Evolutionary conservation across 2,113 vertebrate genomes (phyloP).

Genomic region (Mustela lutreola): DNA sequence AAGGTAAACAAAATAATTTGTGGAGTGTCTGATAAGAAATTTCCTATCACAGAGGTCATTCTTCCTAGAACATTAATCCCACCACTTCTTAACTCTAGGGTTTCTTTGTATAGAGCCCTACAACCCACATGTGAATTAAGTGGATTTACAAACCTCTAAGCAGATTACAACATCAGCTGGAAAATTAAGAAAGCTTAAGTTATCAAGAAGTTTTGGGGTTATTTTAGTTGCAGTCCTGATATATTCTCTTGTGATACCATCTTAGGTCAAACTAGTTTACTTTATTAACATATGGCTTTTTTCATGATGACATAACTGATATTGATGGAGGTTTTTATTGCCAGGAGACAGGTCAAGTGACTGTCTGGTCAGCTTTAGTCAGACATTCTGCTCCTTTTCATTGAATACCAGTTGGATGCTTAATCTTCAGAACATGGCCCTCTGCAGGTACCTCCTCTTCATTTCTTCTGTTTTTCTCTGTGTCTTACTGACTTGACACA

Average conservation of each 20-base stretch:
- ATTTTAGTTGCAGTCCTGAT: not conserved
- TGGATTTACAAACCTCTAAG: not conserved
- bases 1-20: conserved; percentile 28
- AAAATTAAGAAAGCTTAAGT: not conserved
- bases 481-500: not conserved
- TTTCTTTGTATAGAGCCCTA: not conserved
- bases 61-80: not conserved
- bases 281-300: not conserved
- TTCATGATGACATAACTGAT: not conserved
- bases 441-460: fast-evolving
- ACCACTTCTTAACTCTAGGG: not conserved
- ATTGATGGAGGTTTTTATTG: not conserved
- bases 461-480: not conserved
- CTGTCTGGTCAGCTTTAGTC: fast-evolving
- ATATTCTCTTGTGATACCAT: not conserved
- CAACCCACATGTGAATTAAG: not conserved
- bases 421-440: not conserved
- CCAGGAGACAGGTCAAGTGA: fast-evolving
- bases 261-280: not conserved
- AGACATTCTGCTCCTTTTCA: not conserved
- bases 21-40: not conserved
- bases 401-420: not conserved
- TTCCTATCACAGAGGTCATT: not conserved
- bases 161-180: not conserved
- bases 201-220: not conserved